phyloP scores from a whole-genome alignment of 1,140 invertebrate genomes.

The Calliphora vicina region DNA sequence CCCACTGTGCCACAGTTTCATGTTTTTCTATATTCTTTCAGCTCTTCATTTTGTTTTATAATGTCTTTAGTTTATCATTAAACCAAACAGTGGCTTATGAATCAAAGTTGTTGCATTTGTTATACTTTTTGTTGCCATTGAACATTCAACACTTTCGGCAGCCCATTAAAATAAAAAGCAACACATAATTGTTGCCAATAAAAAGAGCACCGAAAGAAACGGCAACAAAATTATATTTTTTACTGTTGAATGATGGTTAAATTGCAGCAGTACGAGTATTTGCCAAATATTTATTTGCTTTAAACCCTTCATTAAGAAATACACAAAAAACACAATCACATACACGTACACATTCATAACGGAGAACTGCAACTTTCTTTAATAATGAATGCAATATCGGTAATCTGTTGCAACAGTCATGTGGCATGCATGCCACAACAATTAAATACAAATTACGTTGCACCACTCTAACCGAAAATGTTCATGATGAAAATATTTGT shows the following conservation, averaged over 20 bases:
- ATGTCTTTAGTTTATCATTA: background rate
- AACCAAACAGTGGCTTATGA: background rate
- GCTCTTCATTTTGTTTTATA: background rate
- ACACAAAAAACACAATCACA: background rate
- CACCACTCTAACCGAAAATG: background rate
- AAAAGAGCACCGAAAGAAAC: background rate
- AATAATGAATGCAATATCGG: background rate
- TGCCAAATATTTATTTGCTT: background rate
- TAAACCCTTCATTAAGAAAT: background rate
- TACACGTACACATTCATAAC: background rate
- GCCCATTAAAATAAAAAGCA: background rate
- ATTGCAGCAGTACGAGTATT: background rate
- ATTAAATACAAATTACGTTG: background rate
- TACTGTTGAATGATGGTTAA: background rate
- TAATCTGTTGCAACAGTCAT: background rate
- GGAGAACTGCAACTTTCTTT: background rate
- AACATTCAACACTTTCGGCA: conserved; percentile 11
- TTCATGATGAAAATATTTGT: background rate
- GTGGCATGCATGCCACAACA: conserved; percentile 1
- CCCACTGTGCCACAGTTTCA: background rate
- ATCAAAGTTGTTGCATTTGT: background rate
- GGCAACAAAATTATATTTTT: background rate
- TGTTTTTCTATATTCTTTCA: background rate
- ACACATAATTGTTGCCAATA: background rate
- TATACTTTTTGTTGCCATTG: background rate